These are phyloP conservation scores for Cyprichromis sp. DNA, from an alignment of 2,113 vertebrate genomes.

Conservation along the genomic window DNA sequence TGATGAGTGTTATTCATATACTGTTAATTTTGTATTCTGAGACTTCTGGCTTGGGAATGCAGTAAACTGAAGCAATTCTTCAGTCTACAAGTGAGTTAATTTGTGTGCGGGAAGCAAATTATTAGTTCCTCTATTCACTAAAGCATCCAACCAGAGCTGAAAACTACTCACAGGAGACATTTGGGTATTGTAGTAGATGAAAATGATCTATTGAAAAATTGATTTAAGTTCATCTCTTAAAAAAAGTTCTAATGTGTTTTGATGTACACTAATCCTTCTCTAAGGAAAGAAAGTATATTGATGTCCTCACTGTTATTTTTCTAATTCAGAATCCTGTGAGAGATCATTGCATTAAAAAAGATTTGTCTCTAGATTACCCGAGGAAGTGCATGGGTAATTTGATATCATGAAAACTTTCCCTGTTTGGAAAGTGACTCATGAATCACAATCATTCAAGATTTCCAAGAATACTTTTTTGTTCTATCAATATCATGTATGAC, in stretches of 20 bases:
- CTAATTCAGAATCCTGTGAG: not conserved
- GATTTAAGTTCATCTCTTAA: not conserved
- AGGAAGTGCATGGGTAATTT: not conserved
- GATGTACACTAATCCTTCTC: not conserved
- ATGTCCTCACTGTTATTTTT: not conserved
- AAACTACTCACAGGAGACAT: not conserved
- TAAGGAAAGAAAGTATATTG: not conserved
- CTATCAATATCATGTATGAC: not conserved
- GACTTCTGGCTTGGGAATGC: not conserved
- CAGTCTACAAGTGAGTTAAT: not conserved
- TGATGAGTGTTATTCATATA: not conserved
- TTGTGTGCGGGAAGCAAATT: accelerated
- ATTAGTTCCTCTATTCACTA: not conserved
- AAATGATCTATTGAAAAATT: not conserved
- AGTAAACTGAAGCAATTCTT: not conserved
- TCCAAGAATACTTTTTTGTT: not conserved
- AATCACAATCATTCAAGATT: not conserved
- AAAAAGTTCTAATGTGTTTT: not conserved
- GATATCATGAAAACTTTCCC: not conserved
- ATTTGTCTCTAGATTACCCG: not conserved
- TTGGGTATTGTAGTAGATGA: not conserved
- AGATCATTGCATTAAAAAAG: not conserved
- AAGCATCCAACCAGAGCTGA: not conserved
- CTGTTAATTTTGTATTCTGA: not conserved
- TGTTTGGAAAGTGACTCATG: not conserved